phyloP scores from a whole-genome alignment of 2,797 vertebrate genomes.

The Cynopterus sphinx region DNA sequence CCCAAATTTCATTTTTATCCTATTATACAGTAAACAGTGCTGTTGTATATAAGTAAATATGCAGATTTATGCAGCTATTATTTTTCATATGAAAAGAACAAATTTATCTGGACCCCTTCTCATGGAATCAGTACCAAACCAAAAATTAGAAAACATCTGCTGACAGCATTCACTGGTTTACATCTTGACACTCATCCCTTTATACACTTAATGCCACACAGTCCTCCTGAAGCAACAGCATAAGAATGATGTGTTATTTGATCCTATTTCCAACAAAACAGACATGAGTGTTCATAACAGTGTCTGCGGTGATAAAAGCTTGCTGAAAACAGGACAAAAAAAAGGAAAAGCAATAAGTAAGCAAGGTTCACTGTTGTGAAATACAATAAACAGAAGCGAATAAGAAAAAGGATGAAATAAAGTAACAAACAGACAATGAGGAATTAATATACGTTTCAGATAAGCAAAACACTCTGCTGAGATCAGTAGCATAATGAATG shows the following conservation, averaged over 20 bases:
- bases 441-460: background rate
- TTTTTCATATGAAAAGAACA: background rate
- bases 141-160: background rate
- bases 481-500: background rate
- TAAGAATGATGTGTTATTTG: background rate
- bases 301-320: conserved; percentile 42
- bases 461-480: background rate
- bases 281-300: conserved; percentile 8
- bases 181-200: background rate
- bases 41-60: background rate
- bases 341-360: background rate
- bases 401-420: background rate
- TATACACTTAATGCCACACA: background rate
- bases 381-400: background rate
- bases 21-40: background rate
- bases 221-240: background rate
- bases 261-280: background rate
- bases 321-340: background rate
- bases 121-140: background rate
- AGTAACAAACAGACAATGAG: background rate
- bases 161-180: too few relatives aligned
- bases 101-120: background rate
- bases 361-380: background rate
- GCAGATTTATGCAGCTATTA: background rate
- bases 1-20: background rate